phyloP scores from a whole-genome alignment of 2,113 vertebrate genomes.

The Monarcha castaneiventris region DNA sequence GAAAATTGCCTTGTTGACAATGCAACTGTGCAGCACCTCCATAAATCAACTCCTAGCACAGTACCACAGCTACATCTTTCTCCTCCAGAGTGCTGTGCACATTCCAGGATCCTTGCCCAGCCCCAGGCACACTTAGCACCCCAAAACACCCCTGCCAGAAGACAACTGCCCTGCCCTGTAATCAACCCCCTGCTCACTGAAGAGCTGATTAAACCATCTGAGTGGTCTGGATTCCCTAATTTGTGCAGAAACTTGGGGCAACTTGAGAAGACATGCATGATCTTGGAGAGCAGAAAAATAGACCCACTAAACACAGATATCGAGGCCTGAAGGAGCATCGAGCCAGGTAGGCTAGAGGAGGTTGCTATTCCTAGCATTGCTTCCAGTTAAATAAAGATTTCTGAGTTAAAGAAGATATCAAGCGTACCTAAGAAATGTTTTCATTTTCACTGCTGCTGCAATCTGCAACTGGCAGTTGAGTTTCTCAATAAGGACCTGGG shows the following conservation, averaged over 20 bases:
- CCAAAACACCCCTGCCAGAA: neutral
- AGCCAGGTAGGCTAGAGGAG: neutral
- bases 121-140: neutral
- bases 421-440: neutral
- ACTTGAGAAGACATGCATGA: neutral
- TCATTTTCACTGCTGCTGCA: neutral
- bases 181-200: neutral
- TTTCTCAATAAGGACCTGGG: neutral
- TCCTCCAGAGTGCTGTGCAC: neutral
- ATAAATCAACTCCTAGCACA: neutral
- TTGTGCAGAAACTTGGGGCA: neutral
- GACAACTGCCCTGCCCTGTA: neutral
- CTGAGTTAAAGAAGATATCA: neutral
- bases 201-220: neutral
- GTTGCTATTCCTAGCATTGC: neutral
- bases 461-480: neutral
- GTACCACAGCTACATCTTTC: neutral
- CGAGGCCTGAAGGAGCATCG: neutral
- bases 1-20: neutral
- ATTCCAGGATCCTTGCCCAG: neutral
- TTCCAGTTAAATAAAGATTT: slow-evolving; percentile 18
- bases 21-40: neutral
- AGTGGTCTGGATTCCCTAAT: neutral
- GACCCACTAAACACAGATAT: neutral
- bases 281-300: neutral